phyloP scores from a whole-genome alignment of 2,888 invertebrate species.

The Eudemis profundana region DNA sequence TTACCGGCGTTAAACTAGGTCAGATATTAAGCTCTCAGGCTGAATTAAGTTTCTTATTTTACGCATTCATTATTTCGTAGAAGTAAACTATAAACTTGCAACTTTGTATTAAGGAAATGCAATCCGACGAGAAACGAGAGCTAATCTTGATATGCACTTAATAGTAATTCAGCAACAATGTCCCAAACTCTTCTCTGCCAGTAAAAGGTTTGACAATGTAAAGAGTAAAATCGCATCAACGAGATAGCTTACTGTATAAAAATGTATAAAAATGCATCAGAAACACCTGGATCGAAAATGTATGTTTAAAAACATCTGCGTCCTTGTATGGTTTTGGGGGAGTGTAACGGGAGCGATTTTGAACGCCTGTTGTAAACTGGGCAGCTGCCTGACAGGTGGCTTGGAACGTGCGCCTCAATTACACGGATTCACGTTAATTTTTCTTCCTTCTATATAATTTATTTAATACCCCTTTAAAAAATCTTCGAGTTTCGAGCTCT shows the following conservation, averaged over 20 bases:
- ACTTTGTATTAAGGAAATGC: conserved; percentile 31
- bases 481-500: no score
- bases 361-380: conserved; percentile 69
- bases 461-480: no score
- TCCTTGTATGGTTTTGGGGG: conserved; percentile 58
- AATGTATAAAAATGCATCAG: conserved; percentile 24
- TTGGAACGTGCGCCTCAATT: conserved; percentile 68
- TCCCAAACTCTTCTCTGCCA: neutral
- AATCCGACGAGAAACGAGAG: conserved; percentile 17
- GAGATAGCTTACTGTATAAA: conserved; percentile 24
- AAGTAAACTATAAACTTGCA: conserved; percentile 25
- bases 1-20: conserved; percentile 35
- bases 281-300: conserved; percentile 49
- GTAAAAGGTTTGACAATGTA: conserved; percentile 14
- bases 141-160: conserved; percentile 20
- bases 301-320: conserved; percentile 68
- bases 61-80: conserved; percentile 11
- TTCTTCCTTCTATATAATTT: conserved; percentile 50
- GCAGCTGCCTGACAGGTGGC: conserved; percentile 80
- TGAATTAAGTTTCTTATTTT: conserved; percentile 23
- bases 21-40: conserved; percentile 12
- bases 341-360: conserved; percentile 64
- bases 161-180: conserved; percentile 28
- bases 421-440: conserved; percentile 60
- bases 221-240: conserved; percentile 6